Base-by-base conservation (phyloP, 2,888 invertebrate genomes). In the Myathropa florea region DNA sequence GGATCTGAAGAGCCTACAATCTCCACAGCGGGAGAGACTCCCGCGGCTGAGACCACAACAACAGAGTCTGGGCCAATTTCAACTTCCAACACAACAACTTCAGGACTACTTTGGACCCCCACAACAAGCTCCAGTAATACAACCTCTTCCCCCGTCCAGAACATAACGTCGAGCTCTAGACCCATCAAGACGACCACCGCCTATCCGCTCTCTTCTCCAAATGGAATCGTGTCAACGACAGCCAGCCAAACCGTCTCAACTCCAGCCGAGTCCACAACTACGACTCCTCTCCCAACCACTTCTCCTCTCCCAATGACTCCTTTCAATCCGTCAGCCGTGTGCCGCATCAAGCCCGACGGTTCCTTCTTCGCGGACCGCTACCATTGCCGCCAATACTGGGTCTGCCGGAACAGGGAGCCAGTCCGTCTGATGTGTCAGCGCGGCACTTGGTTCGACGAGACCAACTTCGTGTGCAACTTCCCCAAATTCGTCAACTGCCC, bases 331-430 rank as follows among this genome's bases (percentile, higher is more conserved):
- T 0, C 36, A 1, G 71, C 76, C 21, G 72, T 36, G 9, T 88
- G 87, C 21, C 14, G 59, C 10, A 70, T 65, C 10, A 10, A 57
- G 7, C 59, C 24, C 0, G 68, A 80, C 53, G 87, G 87, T 12
- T 72, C 87, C 7, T 88, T 88, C 24, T 76, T 83, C 4, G 9
- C 80, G 2, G 80, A 88, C 68, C 55, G 33, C 4, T 23, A 10
- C 6, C 87, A 88, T 23, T 88, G 87, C 26, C 79, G 73, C 4
- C 26, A 77, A 24, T 88, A 84, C 33, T 88, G 55, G 28, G 83
- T 88, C 10, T 88, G 87, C n/a, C 79, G 55, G n/a, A 76, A 88
- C 23, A 0, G 68, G 14, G 2, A 0, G 10, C 77, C 83, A 18
- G 65, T 88, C 3, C 23, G 21, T 9, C 36, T 83, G 24, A 33